Conservation (phyloP, 2,888 invertebrate species). For the Oscheius myriophilus region DNA sequence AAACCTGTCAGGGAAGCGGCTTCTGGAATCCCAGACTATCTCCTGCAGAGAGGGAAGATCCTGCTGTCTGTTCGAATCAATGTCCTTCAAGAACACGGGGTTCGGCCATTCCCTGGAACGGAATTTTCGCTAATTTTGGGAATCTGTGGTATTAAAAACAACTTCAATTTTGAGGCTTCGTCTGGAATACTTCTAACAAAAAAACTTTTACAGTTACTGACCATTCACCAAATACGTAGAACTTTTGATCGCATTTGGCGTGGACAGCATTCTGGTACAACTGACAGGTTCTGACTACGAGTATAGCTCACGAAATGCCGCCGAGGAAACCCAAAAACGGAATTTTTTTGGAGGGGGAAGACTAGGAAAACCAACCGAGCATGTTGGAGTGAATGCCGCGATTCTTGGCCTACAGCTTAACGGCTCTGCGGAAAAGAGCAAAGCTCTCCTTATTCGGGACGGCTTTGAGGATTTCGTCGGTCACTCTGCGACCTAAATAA, state of each 20-base stretch:
- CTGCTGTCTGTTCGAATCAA: constrained; percentile 71
- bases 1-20: constrained; percentile 50
- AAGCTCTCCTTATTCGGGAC: constrained; percentile 95
- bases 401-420: constrained; percentile 79
- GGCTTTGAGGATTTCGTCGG: constrained; percentile 93
- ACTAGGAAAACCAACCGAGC: constrained; percentile 75
- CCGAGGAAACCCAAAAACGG: constrained; percentile 79
- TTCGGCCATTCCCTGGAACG: constrained; percentile 87
- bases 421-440: constrained; percentile 88
- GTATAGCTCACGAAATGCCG: constrained; percentile 99
- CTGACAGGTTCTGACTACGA: constrained; percentile 97
- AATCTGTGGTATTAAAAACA: too few relatives aligned
- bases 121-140: too few relatives aligned
- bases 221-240: constrained; percentile 98
- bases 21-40: constrained; percentile 89
- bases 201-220: constrained; percentile 40
- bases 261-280: constrained; percentile 95
- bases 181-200: too few relatives aligned
- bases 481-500: constrained; percentile 85
- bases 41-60: constrained; percentile 78
- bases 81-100: constrained; percentile 92
- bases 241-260: constrained; percentile 93
- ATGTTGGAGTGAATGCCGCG: constrained; percentile 93
- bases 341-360: not conserved
- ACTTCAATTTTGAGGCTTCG: too few relatives aligned